Evolutionary conservation across 35 echinoderm and acorn worm species (phyloP).

Genomic region (Strongylocentrotus purpuratus): DNA sequence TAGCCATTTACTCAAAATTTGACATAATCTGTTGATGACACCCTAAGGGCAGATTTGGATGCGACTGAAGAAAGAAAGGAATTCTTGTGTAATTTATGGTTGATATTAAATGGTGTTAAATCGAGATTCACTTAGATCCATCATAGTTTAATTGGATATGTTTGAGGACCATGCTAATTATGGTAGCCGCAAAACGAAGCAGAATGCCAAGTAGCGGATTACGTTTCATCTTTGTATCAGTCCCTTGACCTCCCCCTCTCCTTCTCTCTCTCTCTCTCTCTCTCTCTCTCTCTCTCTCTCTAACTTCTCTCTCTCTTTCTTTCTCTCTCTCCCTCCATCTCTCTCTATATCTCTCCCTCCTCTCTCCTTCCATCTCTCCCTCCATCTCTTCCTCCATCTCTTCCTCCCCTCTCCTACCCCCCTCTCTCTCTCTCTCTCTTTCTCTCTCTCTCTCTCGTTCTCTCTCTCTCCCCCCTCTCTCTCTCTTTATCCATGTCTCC

Average conservation of each 20-base stretch:
- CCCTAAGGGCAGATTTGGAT: not conserved
- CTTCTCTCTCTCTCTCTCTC: too few relatives aligned
- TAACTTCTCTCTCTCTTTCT: not conserved
- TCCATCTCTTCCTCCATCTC: too few relatives aligned
- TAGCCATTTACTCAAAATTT: constrained; percentile 8
- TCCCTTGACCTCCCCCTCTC: not conserved
- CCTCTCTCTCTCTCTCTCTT: too few relatives aligned
- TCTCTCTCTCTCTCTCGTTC: too few relatives aligned
- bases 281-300: not conserved
- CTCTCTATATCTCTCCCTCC: too few relatives aligned
- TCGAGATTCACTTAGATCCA: not conserved
- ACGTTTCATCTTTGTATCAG: not conserved
- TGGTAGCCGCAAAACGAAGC: not conserved
- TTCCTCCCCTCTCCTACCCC: too few relatives aligned
- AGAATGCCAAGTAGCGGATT: not conserved
- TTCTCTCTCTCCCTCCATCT: not conserved
- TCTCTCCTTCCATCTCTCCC: too few relatives aligned
- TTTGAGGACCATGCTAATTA: not conserved
- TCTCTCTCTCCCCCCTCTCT: too few relatives aligned
- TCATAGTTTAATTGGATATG: constrained; percentile 11
- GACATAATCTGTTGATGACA: constrained; percentile 3
- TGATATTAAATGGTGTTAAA: constrained; percentile 19
- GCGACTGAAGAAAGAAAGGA: not conserved
- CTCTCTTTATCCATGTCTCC: too few relatives aligned
- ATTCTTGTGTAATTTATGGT: constrained; percentile 5